Evolutionary conservation across 2,888 invertebrate genomes (phyloP).

Genomic region (Linyphia triangularis): DNA sequence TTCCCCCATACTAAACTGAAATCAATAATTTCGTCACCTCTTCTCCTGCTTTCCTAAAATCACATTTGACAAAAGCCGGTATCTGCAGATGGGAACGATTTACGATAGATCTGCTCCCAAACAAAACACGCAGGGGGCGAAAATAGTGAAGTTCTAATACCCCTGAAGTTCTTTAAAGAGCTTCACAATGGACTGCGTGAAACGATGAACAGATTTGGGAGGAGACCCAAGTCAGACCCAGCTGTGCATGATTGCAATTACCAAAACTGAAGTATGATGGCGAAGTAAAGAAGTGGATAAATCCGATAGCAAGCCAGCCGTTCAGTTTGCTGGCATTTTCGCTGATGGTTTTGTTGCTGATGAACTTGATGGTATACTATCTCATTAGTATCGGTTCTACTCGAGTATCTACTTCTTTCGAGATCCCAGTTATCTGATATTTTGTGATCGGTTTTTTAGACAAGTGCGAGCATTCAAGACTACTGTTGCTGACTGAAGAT

Average conservation of each 20-base stretch:
- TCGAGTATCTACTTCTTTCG: slow-evolving; percentile 39
- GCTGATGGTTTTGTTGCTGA: slow-evolving; percentile 45
- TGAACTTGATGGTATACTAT: slow-evolving; percentile 52
- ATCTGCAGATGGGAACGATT: slow-evolving; percentile 55
- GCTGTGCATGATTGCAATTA: slow-evolving; percentile 62
- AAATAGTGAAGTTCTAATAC: slow-evolving; percentile 37
- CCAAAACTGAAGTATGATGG: slow-evolving; percentile 49
- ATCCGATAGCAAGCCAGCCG: slow-evolving; percentile 44
- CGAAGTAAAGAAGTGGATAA: slow-evolving; percentile 39
- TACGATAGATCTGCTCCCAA: slow-evolving; percentile 47
- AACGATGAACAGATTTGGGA: slow-evolving; percentile 57
- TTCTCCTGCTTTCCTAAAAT: slow-evolving; percentile 18
- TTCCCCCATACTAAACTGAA: slow-evolving; percentile 28
- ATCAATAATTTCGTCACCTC: slow-evolving; percentile 51
- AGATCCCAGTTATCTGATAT: slow-evolving; percentile 20
- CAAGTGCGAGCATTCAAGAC: neutral
- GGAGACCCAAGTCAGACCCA: slow-evolving; percentile 58
- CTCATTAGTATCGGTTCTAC: slow-evolving; percentile 62
- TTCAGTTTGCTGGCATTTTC: slow-evolving; percentile 52
- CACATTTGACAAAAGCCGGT: slow-evolving; percentile 56
- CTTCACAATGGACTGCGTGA: slow-evolving; percentile 42
- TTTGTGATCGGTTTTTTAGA: slow-evolving; percentile 39
- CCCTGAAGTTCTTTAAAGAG: slow-evolving; percentile 42
- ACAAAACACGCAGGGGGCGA: slow-evolving; percentile 47
- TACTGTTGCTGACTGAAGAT: neutral